Base-by-base conservation (phyloP, 2,797 vertebrate genomes). In the Clarias fuscus region DNA sequence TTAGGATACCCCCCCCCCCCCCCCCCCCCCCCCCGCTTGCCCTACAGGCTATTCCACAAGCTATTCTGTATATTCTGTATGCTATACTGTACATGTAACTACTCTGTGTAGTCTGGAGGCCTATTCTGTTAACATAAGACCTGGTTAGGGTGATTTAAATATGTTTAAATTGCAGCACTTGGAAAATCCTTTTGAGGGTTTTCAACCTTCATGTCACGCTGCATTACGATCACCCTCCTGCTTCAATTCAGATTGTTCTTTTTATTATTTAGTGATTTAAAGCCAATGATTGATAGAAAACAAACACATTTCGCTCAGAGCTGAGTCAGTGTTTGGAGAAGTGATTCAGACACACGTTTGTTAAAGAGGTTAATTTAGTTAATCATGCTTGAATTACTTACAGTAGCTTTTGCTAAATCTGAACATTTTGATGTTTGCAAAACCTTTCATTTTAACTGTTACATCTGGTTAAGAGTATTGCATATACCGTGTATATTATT, bases 401-500 rank as follows among this genome's bases (percentile, higher is more conserved):
- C 22, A 10, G 62, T 65, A 33, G 7, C n/a, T 70, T 79, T 68
- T 78, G 65, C 33, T 61, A 10, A 8, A 7, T 85, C 18, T 68
- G 62, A 85, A 56, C 48, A 13, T 33, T 78, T 68, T 84, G 10
- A 77, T 65, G 61, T 77, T 68, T 30, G 22, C 53, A 20, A 58
- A 58, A 53, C 37, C 59, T 22, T 76, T 76, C 8, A 67, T 77
- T 84, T 65, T 22, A 65, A 64, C 40, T 53, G 5, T 84, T 84
- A 53, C 5, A 33, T 77, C n/a, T 59, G 75, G 75, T 59, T 77
- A 58, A 58, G 61, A 76, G 30, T 58, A 37, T 68, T 30, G 11
- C 37, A 7, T 40, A 68, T 58, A 27, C 18, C 24, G 27, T 37
- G 11, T 85, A 56, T 58, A 78, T 85, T 67, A 84, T 85, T 85